phyloP scores from a whole-genome alignment of 2,113 vertebrate genomes.

The Delphinapterus leucas region DNA sequence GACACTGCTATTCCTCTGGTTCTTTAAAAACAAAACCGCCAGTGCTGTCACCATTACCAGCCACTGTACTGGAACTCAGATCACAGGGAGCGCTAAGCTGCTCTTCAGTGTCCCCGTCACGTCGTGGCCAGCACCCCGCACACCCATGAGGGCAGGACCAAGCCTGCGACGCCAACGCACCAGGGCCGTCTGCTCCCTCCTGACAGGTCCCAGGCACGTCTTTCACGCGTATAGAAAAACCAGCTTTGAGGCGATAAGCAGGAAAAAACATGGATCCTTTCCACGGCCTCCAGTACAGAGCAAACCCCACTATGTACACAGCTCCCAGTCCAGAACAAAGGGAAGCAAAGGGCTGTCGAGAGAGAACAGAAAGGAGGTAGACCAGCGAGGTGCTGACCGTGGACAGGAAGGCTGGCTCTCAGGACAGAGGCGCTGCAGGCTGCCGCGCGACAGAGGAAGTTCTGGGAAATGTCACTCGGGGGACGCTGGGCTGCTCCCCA shows the following conservation, averaged over 20 bases:
- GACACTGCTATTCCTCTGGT: not conserved
- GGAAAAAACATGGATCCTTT: not conserved
- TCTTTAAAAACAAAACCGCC: not conserved
- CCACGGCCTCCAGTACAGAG: not conserved
- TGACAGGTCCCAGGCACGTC: not conserved
- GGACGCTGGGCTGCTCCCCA: not conserved
- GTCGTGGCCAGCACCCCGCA: no score
- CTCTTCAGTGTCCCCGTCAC: not conserved
- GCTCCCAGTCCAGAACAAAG: not conserved
- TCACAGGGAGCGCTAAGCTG: not conserved
- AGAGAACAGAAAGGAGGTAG: not conserved
- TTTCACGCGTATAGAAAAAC: not conserved
- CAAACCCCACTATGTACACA: not conserved
- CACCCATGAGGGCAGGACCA: not conserved
- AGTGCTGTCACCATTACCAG: not conserved
- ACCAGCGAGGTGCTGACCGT: not conserved
- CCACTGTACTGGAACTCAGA: not conserved
- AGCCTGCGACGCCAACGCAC: fast-evolving
- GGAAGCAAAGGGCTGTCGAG: no score
- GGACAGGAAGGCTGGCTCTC: no score
- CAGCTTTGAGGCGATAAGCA: not conserved
- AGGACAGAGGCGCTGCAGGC: not conserved
- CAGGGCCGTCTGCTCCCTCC: no score
- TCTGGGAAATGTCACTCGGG: not conserved
- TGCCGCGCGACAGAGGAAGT: fast-evolving